Base-by-base conservation (phyloP, 2,797 vertebrate species). In the Anguilla marmorata region DNA sequence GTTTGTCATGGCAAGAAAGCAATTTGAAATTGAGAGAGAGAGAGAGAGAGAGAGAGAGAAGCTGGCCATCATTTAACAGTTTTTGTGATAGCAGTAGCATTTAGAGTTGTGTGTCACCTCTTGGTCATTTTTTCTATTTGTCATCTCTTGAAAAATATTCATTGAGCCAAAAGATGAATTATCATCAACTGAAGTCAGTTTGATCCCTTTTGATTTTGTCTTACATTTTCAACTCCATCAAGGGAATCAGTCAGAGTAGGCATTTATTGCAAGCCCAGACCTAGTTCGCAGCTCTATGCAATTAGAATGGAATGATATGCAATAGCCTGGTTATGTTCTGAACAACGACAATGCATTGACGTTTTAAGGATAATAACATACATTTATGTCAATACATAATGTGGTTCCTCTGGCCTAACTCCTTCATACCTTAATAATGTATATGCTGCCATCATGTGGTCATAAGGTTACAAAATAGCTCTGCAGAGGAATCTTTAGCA, bases 361-460 rank as follows among this genome's bases (percentile, higher is more conserved):
- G 41, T 69, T 63, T 88, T 16, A 30, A 76, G 16, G 27, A 5
- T 66, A 54, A 54, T 30, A 19, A 45, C 58, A 85, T 85, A 16
- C 33, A 45, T 16, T 37, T 56, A 33, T 8, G 60, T 60, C 14
- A 58, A 85, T 63, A 7, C 9, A 60, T 79, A 45, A 45, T 45
- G 16, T 16, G 30, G 2, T 9, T 79, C 16, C 14, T 79, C 74
- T 79, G 41, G 9, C 21, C 41, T n/a, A 24, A 21, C 41, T 45
- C 41, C 21, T 21, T 63, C 60, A 19, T 63, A 21, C 21, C 79
- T 82, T 82, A 21, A 82, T 48, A 76, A 84, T 84, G 72, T 84
- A 85, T 83, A 72, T 86, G 86, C 86, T 91, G 91, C 89, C 91
- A 84, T 74, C 87, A 7, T 66, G 90, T 90, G 91, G 90, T 11